phyloP scores from a whole-genome alignment of 1,140 invertebrate genomes.

The Drosophila watanabei region DNA sequence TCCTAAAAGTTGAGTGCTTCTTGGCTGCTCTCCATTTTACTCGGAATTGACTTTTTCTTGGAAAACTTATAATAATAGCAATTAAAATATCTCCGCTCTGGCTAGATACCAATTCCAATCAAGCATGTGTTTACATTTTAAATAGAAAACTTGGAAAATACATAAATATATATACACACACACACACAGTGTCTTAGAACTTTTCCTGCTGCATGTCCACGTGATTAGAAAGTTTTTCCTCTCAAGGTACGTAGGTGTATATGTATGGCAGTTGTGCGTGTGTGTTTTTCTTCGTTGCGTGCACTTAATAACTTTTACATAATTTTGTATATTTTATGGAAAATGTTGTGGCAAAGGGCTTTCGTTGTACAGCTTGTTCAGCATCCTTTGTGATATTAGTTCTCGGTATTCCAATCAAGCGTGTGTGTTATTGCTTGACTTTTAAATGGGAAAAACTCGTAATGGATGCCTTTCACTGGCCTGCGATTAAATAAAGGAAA shows the following conservation, averaged over 20 bases:
- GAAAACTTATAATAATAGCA: conserved; percentile 65
- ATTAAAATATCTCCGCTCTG: conserved; percentile 69
- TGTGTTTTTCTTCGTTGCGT: conserved; percentile 73
- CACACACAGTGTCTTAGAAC: conserved; percentile 49
- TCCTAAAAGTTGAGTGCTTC: not conserved
- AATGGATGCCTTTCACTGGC: not conserved
- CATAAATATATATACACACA: conserved; percentile 22
- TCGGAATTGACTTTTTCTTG: conserved; percentile 23
- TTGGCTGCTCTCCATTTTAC: conserved; percentile 1
- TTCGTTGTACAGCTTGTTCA: conserved; percentile 1
- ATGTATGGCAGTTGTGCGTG: conserved; percentile 45
- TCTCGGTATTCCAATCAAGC: conserved; percentile 29
- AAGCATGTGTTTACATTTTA: conserved; percentile 81
- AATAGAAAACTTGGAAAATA: conserved; percentile 77
- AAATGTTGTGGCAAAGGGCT: conserved; percentile 69
- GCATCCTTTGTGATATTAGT: conserved; percentile 14
- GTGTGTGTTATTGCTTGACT: conserved; percentile 28
- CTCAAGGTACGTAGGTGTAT: conserved; percentile 1
- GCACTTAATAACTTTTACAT: conserved; percentile 84
- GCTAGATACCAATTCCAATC: conserved; percentile 65
- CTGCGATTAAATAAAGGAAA: not conserved
- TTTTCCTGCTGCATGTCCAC: conserved; percentile 63
- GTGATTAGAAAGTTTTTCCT: conserved; percentile 80
- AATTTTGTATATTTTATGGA: conserved; percentile 83
- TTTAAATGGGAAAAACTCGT: conserved; percentile 13